Conservation (phyloP, 2,113 vertebrate species). For the Grus americana region DNA sequence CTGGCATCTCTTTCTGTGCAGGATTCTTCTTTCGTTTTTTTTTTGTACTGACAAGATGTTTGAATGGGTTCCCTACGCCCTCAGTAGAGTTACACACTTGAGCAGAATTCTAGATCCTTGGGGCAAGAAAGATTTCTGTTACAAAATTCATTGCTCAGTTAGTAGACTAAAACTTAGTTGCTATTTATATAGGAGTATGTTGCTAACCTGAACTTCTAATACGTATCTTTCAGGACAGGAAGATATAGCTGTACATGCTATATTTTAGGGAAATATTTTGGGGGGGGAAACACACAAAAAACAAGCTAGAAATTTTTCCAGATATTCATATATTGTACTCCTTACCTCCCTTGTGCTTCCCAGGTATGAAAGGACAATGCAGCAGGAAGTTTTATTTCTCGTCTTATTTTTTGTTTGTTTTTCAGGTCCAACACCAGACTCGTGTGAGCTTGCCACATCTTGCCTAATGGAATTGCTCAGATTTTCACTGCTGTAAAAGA, state of each 20-base stretch:
- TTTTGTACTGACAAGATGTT: not conserved
- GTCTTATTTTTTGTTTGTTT: not conserved
- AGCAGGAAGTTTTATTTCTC: not conserved
- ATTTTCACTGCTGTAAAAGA: not conserved
- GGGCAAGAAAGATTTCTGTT: not conserved
- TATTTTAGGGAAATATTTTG: not conserved
- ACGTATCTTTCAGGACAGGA: not conserved
- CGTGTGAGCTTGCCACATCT: not conserved
- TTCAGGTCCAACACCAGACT: not conserved
- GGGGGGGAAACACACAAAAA: not conserved
- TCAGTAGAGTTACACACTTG: not conserved
- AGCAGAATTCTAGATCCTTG: not conserved
- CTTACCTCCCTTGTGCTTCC: not conserved
- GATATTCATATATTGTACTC: not conserved
- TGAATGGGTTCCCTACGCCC: not conserved
- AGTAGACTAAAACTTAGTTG: not conserved
- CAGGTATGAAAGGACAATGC: not conserved
- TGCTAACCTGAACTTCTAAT: not conserved
- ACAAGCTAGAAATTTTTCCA: not conserved
- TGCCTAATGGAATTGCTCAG: constrained; percentile 2
- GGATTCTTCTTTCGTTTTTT: not conserved
- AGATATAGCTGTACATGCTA: not conserved
- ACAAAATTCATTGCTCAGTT: not conserved
- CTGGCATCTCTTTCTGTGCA: rapidly evolving
- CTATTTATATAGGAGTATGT: not conserved